Evolutionary conservation across 2,113 vertebrate genomes (phyloP), one percentile per base, ranked within the genome.

Genomic region (Coptodon bakossiorum): DNA sequence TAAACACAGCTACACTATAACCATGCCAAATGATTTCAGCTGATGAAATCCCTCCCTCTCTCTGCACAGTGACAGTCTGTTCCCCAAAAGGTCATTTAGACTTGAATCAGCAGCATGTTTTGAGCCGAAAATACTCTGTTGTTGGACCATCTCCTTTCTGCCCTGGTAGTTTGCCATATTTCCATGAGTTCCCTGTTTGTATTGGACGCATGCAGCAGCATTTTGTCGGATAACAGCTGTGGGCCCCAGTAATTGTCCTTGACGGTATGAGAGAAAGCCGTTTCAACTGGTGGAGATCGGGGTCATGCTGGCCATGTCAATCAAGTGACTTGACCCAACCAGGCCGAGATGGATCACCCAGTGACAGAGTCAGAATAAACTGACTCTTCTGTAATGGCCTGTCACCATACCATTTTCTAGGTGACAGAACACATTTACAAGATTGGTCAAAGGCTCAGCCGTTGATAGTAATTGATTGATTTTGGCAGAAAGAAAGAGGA

Each of bases 321-420:
- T 95, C 93, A 94, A 87, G 48, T 68, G 86, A 78, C 89, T 86
- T 52, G 19, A 86, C 61, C 68, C 82, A 83, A 81, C 57, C 8
- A 2, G 57, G 66, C 87, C 56, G 81, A 85, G 83, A 85, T n/a
- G 36, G 82, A 90, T 91, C 90, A 89, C 84, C 84, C 71, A 16
- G 79, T 92, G 90, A 90, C 29, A 27, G 87, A 81, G 87, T 84
- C 78, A 57, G 87, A 94, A 93, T 94, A 83, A 93, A 94, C 86
- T 82, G 90, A 89, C 91, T 92, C 88, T 85, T 92, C 90, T 92
- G 87, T 95, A 95, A 96, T 95, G 93, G 91, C 88, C 93, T 94
- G 95, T 96, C 92, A 31, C 90, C 80, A 59, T 24, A 84, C 82
- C 81, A 91, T 91, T 93, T 94, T 94, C 83, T 61, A 85, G 87